These are phyloP conservation scores for Cheilosia vernalis DNA, from an alignment of 2,888 invertebrate genomes.

Conservation along the genomic window DNA sequence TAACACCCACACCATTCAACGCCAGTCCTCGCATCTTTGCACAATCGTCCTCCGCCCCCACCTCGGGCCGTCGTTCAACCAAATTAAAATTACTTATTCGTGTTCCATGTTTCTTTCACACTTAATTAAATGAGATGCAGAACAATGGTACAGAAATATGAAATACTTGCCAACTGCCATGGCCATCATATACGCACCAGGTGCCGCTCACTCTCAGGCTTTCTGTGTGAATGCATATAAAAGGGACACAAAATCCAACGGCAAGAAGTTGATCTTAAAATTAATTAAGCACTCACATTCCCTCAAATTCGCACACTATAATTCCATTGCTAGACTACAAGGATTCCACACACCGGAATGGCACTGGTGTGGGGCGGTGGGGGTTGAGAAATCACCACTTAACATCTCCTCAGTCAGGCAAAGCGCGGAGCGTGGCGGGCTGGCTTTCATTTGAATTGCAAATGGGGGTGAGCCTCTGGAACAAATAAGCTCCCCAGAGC, in stretches of 20 bases:
- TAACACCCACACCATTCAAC: constrained; percentile 1
- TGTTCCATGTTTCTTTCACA: constrained; percentile 72
- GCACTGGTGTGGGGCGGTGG: background rate
- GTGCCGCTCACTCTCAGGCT: constrained; percentile 34
- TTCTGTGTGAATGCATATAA: constrained; percentile 53
- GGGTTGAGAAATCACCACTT: constrained; percentile 64
- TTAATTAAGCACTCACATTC: constrained; percentile 81
- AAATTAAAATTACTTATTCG: constrained; percentile 69
- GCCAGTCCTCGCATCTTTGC: constrained; percentile 28
- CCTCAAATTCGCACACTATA: constrained; percentile 72
- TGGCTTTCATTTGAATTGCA: constrained; percentile 71
- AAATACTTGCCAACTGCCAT: constrained; percentile 32
- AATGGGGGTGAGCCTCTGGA: constrained; percentile 59
- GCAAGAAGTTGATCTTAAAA: constrained; percentile 80
- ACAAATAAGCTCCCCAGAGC: constrained; percentile 68
- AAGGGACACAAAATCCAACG: constrained; percentile 76
- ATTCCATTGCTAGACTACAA: constrained; percentile 64
- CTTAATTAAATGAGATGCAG: constrained; percentile 72
- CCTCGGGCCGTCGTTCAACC: constrained; percentile 28
- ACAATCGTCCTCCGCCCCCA: background rate
- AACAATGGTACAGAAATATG: constrained; percentile 68
- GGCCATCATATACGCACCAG: constrained; percentile 20
- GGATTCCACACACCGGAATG: constrained; percentile 63
- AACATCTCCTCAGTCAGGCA: constrained; percentile 34
- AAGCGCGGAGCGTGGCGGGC: background rate